Base-by-base conservation (phyloP, 1,140 invertebrate species). In the Bombus confusus region DNA sequence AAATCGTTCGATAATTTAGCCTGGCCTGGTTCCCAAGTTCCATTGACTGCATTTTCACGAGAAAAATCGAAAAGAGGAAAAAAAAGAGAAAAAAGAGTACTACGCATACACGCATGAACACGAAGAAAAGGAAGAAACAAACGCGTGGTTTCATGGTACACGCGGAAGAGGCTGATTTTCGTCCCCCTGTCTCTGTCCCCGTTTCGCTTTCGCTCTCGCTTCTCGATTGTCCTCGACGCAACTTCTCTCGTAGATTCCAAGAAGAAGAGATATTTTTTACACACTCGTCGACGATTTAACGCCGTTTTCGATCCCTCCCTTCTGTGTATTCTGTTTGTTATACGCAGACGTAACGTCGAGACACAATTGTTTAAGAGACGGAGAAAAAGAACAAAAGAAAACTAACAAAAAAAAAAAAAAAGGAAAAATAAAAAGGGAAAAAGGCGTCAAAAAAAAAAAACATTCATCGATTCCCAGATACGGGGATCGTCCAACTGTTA, bases 401-500 rank as follows among this genome's bases (percentile, higher is more conserved):
- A 76, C 47, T 75, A 73, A 59, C 4, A 80, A 76, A 72, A 41
- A 73, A 82, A 78, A 82, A 78, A 37, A 72, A n/a, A 41, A 47
- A 31, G 34, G 37, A 76, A 43, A 52, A 76, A 85, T 68, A 68
- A 68, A 59, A 66, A n/a, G 4, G 25, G 34, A 59, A 83, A 62
- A 37, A 72, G 34, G 52, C 34, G 22, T 13, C 41, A 9, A 31
- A 64, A 39, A 52, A 13, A 31, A 47, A 37, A 57, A 72, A 84
- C 85, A 84, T 66, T 89, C 34, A 84, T 77, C 78, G 91, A 91
- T 88, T 89, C 86, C 88, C 91, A 82, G 78, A 28, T 68, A 47
- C 9, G 25, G 89, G 87, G 87, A 87, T 91, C 89, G 87, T 88
- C 90, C 92, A 94, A 94, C 93, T 94, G 92, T 94, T 94, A 94